These are phyloP conservation scores for Agrypnia vestita DNA, from an alignment of 1,140 invertebrate species.

Conservation along the genomic window DNA sequence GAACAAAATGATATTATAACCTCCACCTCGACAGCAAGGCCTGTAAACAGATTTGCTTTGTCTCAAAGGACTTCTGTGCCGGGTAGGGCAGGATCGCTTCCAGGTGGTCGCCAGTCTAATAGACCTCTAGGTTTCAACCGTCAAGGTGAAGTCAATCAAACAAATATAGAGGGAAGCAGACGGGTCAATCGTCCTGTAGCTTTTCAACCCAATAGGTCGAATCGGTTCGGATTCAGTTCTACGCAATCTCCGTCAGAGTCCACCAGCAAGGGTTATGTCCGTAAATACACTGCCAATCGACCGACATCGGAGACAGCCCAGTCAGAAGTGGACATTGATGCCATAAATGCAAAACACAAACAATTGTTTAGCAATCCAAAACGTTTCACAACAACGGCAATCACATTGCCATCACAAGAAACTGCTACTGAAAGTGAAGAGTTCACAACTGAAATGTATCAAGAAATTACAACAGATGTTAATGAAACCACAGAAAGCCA, in stretches of 20 bases:
- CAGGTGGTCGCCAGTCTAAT: constrained; percentile 48
- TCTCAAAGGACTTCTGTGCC: constrained; percentile 35
- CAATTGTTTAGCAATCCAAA: constrained; percentile 67
- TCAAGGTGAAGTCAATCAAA: constrained; percentile 12
- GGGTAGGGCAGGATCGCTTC: not conserved
- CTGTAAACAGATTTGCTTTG: constrained; percentile 51
- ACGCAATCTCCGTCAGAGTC: constrained; percentile 63
- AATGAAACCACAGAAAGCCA: constrained; percentile 29
- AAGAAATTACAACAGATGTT: constrained; percentile 52
- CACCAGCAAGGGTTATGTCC: constrained; percentile 64
- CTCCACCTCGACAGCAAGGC: constrained; percentile 60
- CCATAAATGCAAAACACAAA: constrained; percentile 71
- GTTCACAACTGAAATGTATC: constrained; percentile 45
- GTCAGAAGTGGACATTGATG: constrained; percentile 68
- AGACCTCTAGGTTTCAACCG: constrained; percentile 49
- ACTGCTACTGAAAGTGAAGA: constrained; percentile 49
- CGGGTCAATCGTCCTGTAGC: constrained; percentile 54
- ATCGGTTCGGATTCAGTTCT: constrained; percentile 52
- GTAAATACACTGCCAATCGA: constrained; percentile 64
- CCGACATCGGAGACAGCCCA: constrained; percentile 50
- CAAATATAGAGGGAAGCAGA: constrained; percentile 32
- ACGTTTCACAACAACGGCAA: constrained; percentile 50
- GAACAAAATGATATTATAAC: constrained; percentile 54
- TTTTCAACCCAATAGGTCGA: constrained; percentile 53
- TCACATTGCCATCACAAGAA: constrained; percentile 33